Evolutionary conservation across 2,113 vertebrate genomes (phyloP).

Genomic region (Upupa epops): DNA sequence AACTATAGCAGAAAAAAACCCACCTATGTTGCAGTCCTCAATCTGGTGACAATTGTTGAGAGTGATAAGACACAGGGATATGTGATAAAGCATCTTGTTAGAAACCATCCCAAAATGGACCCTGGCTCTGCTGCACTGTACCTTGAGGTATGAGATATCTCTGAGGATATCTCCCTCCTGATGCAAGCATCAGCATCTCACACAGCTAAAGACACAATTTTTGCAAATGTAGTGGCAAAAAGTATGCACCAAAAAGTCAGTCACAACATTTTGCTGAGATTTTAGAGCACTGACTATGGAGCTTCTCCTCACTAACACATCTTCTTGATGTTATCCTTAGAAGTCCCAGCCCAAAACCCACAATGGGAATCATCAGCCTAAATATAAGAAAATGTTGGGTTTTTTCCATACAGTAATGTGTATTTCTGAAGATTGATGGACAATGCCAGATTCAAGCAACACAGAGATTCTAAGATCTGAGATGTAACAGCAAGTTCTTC

Average conservation of each 20-base stretch:
- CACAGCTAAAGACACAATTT: not conserved
- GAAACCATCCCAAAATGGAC: not conserved
- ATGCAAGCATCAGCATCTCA: not conserved
- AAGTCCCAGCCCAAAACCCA: not conserved
- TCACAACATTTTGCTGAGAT: accelerated
- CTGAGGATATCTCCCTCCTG: not conserved
- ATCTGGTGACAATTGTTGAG: not conserved
- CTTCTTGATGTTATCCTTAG: not conserved
- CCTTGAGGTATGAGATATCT: too few relatives aligned
- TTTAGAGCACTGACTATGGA: not conserved
- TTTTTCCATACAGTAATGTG: not conserved
- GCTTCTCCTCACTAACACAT: not conserved
- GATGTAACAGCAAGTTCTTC: not conserved
- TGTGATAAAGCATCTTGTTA: not conserved
- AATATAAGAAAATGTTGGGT: not conserved
- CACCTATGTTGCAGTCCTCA: not conserved
- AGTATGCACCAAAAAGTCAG: not conserved
- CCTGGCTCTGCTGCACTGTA: accelerated
- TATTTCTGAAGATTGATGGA: not conserved
- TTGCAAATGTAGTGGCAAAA: not conserved
- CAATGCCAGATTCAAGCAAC: not conserved
- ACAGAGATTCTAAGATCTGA: not conserved
- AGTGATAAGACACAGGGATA: not conserved
- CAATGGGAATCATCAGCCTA: not conserved
- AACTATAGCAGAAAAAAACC: not conserved